These are phyloP conservation scores for Sericinus montela DNA, from an alignment of 2,888 invertebrate genomes.

Conservation along the genomic window DNA sequence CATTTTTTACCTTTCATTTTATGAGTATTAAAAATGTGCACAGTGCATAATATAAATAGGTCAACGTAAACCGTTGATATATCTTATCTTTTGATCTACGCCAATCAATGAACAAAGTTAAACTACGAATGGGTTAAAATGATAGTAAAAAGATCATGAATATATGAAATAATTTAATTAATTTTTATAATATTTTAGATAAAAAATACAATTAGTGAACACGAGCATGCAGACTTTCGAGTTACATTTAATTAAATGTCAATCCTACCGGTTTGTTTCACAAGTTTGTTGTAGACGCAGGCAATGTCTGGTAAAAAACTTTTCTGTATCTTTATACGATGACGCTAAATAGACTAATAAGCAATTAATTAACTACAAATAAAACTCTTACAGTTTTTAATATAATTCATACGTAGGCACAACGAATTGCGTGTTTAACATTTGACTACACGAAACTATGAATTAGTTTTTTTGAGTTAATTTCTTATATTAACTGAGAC, in stretches of 20 bases:
- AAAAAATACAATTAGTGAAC: constrained; percentile 36
- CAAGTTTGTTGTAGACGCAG: constrained; percentile 23
- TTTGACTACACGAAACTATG: no score
- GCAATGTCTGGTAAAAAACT: constrained; percentile 3
- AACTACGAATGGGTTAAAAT: constrained; percentile 23
- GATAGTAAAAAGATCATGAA: no score
- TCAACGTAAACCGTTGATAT: constrained; percentile 27
- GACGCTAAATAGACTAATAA: not conserved
- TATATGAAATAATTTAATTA: constrained; percentile 21
- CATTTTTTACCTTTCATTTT: constrained; percentile 29
- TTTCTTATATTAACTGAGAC: no score
- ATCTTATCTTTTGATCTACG: constrained; percentile 48
- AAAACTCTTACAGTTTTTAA: no score
- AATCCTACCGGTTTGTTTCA: constrained; percentile 31
- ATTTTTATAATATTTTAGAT: constrained; percentile 43
- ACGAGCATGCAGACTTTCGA: constrained; percentile 34
- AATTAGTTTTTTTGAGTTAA: no score
- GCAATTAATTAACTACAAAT: no score
- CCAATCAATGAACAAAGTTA: constrained; percentile 44
- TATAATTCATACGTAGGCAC: no score
- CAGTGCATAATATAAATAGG: not conserved
- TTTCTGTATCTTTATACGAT: constrained; percentile 3
- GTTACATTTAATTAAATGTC: constrained; percentile 41
- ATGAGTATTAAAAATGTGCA: constrained; percentile 6
- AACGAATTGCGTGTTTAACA: no score